phyloP scores from a whole-genome alignment of 2,888 invertebrate species.

The Alviniconcha strummeri region DNA sequence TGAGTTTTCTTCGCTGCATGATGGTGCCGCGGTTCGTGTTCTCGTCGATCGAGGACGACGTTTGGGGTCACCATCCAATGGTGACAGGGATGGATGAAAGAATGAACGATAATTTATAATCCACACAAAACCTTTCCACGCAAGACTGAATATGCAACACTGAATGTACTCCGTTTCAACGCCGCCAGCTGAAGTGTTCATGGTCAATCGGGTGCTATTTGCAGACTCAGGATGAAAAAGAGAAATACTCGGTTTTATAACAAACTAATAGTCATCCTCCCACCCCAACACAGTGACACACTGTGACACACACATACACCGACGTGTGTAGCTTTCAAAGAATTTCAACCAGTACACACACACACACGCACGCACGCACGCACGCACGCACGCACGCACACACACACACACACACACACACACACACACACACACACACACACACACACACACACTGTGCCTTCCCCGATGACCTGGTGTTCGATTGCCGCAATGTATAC shows the following conservation, averaged over 20 bases:
- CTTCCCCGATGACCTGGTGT: neutral
- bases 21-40: neutral
- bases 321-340: too few relatives aligned
- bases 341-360: neutral
- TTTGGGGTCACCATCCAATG: neutral
- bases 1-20: slow-evolving; percentile 21
- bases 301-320: neutral
- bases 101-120: neutral
- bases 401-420: neutral
- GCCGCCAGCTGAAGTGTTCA: too few relatives aligned
- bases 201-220: neutral
- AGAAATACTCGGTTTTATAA: neutral
- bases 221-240: neutral
- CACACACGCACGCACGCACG: neutral
- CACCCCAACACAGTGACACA: neutral
- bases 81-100: neutral
- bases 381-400: neutral
- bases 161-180: too few relatives aligned
- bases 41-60: neutral
- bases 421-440: slow-evolving; percentile 19
- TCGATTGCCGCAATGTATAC: neutral
- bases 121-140: neutral
- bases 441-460: neutral
- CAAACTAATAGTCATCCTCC: neutral
- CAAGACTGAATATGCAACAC: neutral